Base-by-base conservation (phyloP, 2,888 invertebrate genomes). In the Macrophya alboannulata region DNA sequence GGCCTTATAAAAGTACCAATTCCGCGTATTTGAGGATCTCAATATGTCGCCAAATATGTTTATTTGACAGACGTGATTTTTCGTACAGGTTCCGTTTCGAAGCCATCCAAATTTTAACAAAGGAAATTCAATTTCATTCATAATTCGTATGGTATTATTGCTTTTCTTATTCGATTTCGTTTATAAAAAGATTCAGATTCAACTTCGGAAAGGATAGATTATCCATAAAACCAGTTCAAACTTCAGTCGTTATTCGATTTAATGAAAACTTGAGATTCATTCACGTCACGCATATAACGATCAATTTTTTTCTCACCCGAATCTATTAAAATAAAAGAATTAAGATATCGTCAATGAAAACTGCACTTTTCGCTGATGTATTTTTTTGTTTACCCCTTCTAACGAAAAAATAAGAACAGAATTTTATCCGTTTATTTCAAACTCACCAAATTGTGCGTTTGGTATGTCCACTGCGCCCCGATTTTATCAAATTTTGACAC, bases 1-100 rank as follows among this genome's bases (percentile, higher is more conserved):
- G 45, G 9, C 40, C 25, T 21, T 6, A 65, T 45, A 74, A 10
- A 48, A 45, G 21, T 48, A 25, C 74, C 48, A 21, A 74, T 74
- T 45, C 48, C 21, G 48, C 8, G 5, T 74, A 74, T 45, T 45
- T 45, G 74, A 74, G 15, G n/a, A 45, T 17, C 10, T 74, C 21
- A 74, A 74, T 74, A 45, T 8, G 15, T 43, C 25, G 9, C 6
- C 12, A 74, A 40, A 71, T 71, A 40, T 40, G 31, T 45, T 45
- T 74, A 74, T 74, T 45, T 21, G 74, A 74, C 48, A 21, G 21
- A 74, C 48, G 21, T 17, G 43, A 21, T 48, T 48, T 45, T 48
- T 45, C 31, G 21, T 21, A n/a, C 37, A 40, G 21, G 21, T 45
- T 48, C 12, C 45, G 15, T 9, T 4, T 45, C 43, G 45, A 74